A percentile compares a stretch with the other conserved stretches of the same genome.
phyloP scores from a whole-genome alignment of 2,888 invertebrate species.

The Stratiomys singularior region DNA sequence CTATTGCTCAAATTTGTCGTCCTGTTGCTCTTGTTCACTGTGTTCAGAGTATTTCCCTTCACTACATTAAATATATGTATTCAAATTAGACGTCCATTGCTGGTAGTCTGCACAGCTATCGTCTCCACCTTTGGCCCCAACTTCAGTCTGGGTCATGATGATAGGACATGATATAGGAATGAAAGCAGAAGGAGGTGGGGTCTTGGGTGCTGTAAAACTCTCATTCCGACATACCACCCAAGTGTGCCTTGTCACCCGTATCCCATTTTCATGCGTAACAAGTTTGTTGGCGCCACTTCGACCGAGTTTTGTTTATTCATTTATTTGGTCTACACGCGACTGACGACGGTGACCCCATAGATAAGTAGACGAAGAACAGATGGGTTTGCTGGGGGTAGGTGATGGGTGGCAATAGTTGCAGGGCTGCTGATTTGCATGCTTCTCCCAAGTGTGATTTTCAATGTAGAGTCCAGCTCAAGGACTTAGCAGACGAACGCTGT shows the following conservation, averaged over 20 bases:
- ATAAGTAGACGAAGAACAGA: neutral
- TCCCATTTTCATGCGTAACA: slow-evolving; percentile 54
- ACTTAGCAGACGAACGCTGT: too few species aligned
- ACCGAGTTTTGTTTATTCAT: slow-evolving; percentile 53
- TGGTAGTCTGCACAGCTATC: neutral
- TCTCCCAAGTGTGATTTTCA: too few species aligned
- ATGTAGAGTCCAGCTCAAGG: too few species aligned
- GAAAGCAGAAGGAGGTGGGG: neutral
- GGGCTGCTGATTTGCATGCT: neutral
- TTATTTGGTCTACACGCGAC: slow-evolving; percentile 38
- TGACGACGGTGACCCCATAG: slow-evolving; percentile 5
- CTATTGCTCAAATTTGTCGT: slow-evolving; percentile 35
- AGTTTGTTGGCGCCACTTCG: slow-evolving; percentile 57
- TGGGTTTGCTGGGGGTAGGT: neutral
- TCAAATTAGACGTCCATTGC: slow-evolving; percentile 27
- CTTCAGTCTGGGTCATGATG: neutral
- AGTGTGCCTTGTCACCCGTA: slow-evolving; percentile 17
- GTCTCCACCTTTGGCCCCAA: neutral
- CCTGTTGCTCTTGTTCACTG: slow-evolving; percentile 26
- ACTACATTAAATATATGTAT: slow-evolving; percentile 38
- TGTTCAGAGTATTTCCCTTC: neutral
- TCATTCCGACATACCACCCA: slow-evolving; percentile 33
- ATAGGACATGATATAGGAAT: neutral
- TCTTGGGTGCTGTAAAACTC: neutral
- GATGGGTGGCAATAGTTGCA: neutral